These are phyloP conservation scores for Adelges cooleyi DNA, from an alignment of 1,140 invertebrate species.

Conservation along the genomic window DNA sequence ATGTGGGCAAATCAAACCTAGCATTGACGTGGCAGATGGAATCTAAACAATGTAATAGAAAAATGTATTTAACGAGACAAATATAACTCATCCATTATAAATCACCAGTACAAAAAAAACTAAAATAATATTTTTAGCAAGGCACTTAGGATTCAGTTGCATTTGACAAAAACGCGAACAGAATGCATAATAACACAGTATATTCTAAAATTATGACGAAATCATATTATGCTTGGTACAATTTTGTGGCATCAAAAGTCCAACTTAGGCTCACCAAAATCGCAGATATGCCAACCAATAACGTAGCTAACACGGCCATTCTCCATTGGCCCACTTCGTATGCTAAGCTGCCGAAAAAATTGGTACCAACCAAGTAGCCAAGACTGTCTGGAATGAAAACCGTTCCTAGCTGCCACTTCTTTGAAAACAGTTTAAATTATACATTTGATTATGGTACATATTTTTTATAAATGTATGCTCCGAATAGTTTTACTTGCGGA, in stretches of 20 bases:
- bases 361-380: conserved; percentile 68
- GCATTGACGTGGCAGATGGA: conserved; percentile 50
- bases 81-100: too few relatives aligned
- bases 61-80: too few relatives aligned
- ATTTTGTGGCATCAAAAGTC: too few relatives aligned
- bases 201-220: too few relatives aligned
- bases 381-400: conserved; percentile 74
- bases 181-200: too few relatives aligned
- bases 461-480: neutral
- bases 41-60: too few relatives aligned
- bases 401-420: conserved; percentile 58
- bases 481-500: conserved; percentile 46
- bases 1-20: conserved; percentile 56
- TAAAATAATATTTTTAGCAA: too few relatives aligned
- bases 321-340: conserved; percentile 51
- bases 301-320: conserved; percentile 49
- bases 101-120: too few relatives aligned
- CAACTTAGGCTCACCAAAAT: conserved; percentile 50
- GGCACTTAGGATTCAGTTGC: too few relatives aligned
- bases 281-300: conserved; percentile 50
- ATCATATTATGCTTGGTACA: too few relatives aligned
- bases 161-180: too few relatives aligned
- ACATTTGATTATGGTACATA: neutral
- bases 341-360: conserved; percentile 54
- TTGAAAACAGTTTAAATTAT: neutral